Evolutionary conservation across 2,113 vertebrate species (phyloP).

Genomic region (Menidia beryllina): DNA sequence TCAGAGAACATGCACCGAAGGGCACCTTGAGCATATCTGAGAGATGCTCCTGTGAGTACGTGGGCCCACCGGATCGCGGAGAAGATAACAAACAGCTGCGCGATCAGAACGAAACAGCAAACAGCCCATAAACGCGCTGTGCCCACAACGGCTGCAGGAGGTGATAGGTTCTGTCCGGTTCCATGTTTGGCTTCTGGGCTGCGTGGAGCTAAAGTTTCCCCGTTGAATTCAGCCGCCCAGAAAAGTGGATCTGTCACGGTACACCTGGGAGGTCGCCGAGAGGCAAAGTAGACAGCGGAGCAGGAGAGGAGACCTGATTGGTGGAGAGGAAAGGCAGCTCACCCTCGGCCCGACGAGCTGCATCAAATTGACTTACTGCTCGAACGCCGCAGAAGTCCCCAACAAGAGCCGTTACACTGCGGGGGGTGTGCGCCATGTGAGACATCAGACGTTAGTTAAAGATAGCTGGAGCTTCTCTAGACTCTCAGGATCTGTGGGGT

Average conservation of each 20-base stretch:
- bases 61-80: not conserved
- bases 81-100: not conserved
- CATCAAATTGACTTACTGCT: slow-evolving; percentile 22
- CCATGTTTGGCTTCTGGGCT: slow-evolving; percentile 3
- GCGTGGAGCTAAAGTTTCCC: slow-evolving; percentile 8
- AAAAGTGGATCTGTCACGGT: slow-evolving; percentile 53
- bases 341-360: slow-evolving; percentile 3
- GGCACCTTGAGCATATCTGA: too few species aligned
- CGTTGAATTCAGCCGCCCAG: slow-evolving; percentile 21
- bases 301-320: slow-evolving; percentile 19
- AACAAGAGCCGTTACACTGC: slow-evolving; percentile 15
- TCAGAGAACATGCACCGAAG: too few species aligned
- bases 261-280: slow-evolving; percentile 40
- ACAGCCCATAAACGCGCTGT: slow-evolving; percentile 2
- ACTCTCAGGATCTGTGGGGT: not conserved
- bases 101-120: not conserved
- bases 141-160: not conserved
- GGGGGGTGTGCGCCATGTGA: slow-evolving; percentile 11
- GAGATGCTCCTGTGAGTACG: too few species aligned
- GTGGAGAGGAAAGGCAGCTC: slow-evolving; percentile 32
- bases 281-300: slow-evolving; percentile 28
- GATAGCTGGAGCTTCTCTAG: not conserved
- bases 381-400: not conserved
- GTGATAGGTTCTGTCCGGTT: not conserved
- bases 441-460: not conserved